phyloP scores from a whole-genome alignment of 2,797 vertebrate species.

The Hipposideros larvatus region DNA sequence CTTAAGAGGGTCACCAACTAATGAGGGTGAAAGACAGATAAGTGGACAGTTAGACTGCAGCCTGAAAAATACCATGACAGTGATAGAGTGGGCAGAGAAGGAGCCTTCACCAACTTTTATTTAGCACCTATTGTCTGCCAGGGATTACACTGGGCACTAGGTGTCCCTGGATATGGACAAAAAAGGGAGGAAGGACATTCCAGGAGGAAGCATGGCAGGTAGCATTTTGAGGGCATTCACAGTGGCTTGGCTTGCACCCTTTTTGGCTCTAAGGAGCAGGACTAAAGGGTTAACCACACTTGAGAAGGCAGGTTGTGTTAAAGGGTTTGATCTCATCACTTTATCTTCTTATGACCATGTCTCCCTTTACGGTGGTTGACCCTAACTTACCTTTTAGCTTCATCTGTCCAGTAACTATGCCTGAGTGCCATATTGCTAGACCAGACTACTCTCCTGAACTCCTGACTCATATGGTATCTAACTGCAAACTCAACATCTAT shows the following conservation, averaged over 20 bases:
- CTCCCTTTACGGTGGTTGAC: neutral
- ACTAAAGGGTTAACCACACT: slow-evolving; percentile 9
- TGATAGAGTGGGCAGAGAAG: neutral
- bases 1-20: neutral
- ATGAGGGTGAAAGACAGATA: neutral
- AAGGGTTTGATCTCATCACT: neutral
- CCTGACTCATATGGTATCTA: neutral
- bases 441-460: neutral
- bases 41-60: neutral
- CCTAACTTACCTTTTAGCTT: neutral
- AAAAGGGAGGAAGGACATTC: neutral
- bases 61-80: neutral
- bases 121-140: neutral
- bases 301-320: neutral
- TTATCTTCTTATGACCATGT: neutral
- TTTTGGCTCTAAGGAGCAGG: neutral
- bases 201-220: neutral
- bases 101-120: neutral
- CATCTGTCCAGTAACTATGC: neutral
- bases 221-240: neutral
- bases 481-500: neutral
- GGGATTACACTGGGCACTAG: neutral
- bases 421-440: neutral
- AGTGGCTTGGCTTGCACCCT: neutral
- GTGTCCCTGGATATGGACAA: neutral